Conservation (phyloP, 1,140 invertebrate species). For the Drosophila tsacasi region DNA sequence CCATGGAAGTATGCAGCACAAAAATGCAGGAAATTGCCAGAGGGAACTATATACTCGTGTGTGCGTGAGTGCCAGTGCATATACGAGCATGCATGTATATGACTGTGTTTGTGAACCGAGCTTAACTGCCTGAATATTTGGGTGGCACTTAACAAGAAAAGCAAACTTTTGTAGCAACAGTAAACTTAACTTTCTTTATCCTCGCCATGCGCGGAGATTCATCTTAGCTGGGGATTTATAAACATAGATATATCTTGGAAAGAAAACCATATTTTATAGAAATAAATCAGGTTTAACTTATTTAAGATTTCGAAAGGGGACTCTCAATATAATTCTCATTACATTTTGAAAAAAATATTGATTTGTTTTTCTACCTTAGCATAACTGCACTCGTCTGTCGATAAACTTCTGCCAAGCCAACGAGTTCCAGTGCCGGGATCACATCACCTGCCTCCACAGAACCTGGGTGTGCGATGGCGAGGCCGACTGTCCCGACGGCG, state of each 20-base stretch:
- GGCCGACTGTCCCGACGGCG: conserved; percentile 92
- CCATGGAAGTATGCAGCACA: conserved; percentile 48
- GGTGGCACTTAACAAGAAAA: conserved; percentile 61
- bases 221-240: conserved; percentile 13
- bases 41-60: conserved; percentile 17
- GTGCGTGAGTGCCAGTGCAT: neutral
- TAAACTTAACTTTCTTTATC: conserved; percentile 46
- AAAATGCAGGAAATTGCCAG: conserved; percentile 41
- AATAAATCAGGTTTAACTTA: neutral
- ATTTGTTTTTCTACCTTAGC: conserved; percentile 5
- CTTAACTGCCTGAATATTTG: conserved; percentile 48
- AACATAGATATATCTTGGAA: neutral
- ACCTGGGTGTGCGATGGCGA: conserved; percentile 95
- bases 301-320: too few relatives aligned
- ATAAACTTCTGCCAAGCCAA: conserved; percentile 87
- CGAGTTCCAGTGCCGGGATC: conserved; percentile 94
- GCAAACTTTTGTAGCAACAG: conserved; percentile 43
- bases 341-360: too few relatives aligned
- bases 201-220: conserved; percentile 15
- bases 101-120: conserved; percentile 28
- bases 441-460: conserved; percentile 93
- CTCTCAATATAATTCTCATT: too few relatives aligned
- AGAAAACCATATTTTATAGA: neutral
- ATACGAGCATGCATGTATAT: conserved; percentile 2
- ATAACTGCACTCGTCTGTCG: conserved; percentile 86